Conservation (phyloP, 2,888 invertebrate species). For the Podotricha telesiphe region DNA sequence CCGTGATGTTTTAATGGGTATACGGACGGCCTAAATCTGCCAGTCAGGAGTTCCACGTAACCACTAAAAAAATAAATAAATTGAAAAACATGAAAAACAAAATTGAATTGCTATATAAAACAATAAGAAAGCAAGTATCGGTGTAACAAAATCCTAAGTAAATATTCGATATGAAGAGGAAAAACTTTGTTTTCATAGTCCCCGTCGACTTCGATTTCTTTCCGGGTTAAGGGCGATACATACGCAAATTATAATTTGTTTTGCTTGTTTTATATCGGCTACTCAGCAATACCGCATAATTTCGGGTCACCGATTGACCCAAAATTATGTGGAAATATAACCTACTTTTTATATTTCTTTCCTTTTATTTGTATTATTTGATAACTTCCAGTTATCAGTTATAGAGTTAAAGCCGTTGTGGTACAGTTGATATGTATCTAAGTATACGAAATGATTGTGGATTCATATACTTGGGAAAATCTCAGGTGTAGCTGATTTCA, state of each 20-base stretch:
- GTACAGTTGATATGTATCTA: neutral
- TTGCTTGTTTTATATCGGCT: slow-evolving; percentile 24
- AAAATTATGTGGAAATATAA: neutral
- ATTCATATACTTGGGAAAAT: too few species aligned
- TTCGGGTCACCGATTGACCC: slow-evolving; percentile 21
- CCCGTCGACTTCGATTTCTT: slow-evolving; percentile 14
- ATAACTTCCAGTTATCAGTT: too few species aligned
- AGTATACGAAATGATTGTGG: too few species aligned
- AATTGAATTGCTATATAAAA: neutral
- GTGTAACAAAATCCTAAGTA: slow-evolving; percentile 13
- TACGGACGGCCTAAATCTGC: too few species aligned
- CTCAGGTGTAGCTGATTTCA: too few species aligned
- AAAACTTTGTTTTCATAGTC: slow-evolving; percentile 14
- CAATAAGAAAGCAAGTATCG: neutral
- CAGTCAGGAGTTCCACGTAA: too few species aligned
- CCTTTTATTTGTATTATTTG: neutral
- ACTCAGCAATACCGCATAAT: too few species aligned
- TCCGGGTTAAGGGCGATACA: slow-evolving; percentile 21
- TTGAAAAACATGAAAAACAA: too few species aligned
- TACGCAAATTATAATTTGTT: slow-evolving; percentile 26
- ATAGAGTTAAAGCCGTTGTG: neutral
- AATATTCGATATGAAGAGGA: slow-evolving; percentile 12
- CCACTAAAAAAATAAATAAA: too few species aligned
- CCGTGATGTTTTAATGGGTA: too few species aligned
- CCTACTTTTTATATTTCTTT: neutral